These are phyloP conservation scores for Caenorhabditis brenneri DNA, from an alignment of 1,140 invertebrate species.

Conservation along the genomic window DNA sequence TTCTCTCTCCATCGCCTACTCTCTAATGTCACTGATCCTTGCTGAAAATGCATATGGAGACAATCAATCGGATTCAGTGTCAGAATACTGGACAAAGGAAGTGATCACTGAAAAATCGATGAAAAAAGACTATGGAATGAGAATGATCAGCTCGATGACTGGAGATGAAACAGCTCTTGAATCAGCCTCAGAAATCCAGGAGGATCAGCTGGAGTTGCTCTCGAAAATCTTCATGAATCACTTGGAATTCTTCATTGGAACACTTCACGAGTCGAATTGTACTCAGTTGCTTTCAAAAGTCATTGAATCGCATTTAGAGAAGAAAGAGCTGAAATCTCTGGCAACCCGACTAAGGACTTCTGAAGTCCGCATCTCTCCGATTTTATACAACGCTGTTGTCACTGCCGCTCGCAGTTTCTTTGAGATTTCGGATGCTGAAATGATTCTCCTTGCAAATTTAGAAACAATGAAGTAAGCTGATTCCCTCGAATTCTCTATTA, in stretches of 20 bases:
- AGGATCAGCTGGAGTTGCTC: neutral
- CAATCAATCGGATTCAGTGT: neutral
- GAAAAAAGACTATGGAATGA: slow-evolving; percentile 28
- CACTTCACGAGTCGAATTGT: neutral
- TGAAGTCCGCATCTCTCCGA: neutral
- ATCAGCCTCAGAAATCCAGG: neutral
- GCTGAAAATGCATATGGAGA: neutral
- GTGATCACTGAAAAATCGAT: neutral
- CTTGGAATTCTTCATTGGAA: neutral
- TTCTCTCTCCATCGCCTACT: neutral
- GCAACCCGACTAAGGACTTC: neutral
- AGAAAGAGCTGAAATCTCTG: neutral
- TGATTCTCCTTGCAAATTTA: neutral
- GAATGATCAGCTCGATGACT: neutral
- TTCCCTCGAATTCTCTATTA: neutral
- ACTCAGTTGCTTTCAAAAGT: neutral
- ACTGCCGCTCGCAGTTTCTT: neutral
- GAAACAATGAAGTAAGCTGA: neutral
- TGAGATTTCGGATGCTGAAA: neutral
- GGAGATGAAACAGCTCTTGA: neutral
- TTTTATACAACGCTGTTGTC: neutral
- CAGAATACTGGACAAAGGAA: neutral
- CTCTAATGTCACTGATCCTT: neutral
- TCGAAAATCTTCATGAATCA: neutral
- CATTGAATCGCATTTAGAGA: neutral